phyloP scores from a whole-genome alignment of 2,113 vertebrate species.

The Myotis lucifugus region DNA sequence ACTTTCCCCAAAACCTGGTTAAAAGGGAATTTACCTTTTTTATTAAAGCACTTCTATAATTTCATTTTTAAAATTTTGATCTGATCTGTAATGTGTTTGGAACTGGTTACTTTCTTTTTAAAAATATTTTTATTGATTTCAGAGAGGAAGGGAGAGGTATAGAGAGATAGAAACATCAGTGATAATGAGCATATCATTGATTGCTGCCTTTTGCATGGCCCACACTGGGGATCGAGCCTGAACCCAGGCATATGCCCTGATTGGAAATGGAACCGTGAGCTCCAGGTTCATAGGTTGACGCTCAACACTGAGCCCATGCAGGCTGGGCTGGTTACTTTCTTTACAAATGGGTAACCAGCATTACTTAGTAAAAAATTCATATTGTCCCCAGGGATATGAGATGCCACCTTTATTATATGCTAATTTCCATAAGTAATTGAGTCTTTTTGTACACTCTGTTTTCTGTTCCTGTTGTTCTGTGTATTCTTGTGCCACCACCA shows the following conservation, averaged over 20 bases:
- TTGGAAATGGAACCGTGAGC: too few species aligned
- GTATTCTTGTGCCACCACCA: background rate
- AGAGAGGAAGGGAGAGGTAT: too few species aligned
- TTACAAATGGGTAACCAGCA: constrained; percentile 2
- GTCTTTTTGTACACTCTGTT: constrained; percentile 13
- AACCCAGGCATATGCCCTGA: too few species aligned
- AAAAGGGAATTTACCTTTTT: constrained; percentile 11
- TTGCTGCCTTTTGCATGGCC: too few species aligned
- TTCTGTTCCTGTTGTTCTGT: constrained; percentile 30
- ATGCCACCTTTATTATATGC: constrained; percentile 19
- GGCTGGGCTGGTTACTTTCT: background rate
- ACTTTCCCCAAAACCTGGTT: background rate
- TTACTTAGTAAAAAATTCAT: background rate
- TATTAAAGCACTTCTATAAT: background rate
- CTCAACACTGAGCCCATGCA: too few species aligned
- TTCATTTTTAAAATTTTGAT: constrained; percentile 15
- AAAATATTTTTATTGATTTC: too few species aligned
- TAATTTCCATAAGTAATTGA: constrained; percentile 12
- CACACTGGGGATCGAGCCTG: too few species aligned
- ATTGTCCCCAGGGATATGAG: constrained; percentile 13
- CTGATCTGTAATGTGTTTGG: background rate
- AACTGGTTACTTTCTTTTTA: background rate
- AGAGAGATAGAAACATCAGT: too few species aligned
- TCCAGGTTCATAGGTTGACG: too few species aligned
- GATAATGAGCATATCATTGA: too few species aligned